phyloP scores from a whole-genome alignment of 2,888 invertebrate genomes.

The Blastobasis adustella region DNA sequence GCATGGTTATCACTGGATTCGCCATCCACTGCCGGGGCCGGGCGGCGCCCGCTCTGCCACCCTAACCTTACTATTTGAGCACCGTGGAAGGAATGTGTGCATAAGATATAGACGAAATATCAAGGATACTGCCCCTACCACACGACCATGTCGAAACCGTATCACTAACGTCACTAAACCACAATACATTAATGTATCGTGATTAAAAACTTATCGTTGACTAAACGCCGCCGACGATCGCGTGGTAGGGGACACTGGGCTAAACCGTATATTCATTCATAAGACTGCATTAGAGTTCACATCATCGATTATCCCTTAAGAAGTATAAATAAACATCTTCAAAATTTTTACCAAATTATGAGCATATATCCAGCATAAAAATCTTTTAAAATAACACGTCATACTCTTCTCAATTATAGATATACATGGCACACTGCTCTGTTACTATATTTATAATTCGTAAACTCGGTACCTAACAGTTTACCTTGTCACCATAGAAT shows the following conservation, averaged over 20 bases:
- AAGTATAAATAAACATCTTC: slow-evolving; percentile 70
- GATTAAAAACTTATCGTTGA: slow-evolving; percentile 4
- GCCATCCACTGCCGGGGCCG: too few species aligned
- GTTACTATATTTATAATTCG: slow-evolving; percentile 52
- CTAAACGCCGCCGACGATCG: slow-evolving; percentile 10
- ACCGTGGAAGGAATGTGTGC: slow-evolving; percentile 82
- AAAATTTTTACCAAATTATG: slow-evolving; percentile 71
- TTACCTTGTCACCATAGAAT: slow-evolving; percentile 73
- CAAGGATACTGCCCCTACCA: slow-evolving; percentile 22
- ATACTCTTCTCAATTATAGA: slow-evolving; percentile 61
- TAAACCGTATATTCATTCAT: slow-evolving; percentile 44
- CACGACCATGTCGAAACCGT: too few species aligned
- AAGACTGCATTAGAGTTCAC: slow-evolving; percentile 46
- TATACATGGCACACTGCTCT: slow-evolving; percentile 71
- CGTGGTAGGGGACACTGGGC: slow-evolving; percentile 18
- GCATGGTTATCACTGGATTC: slow-evolving; percentile 45
- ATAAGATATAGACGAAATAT: slow-evolving; percentile 45
- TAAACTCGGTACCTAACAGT: slow-evolving; percentile 61
- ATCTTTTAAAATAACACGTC: slow-evolving; percentile 63
- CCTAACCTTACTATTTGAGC: slow-evolving; percentile 70
- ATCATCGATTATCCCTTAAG: slow-evolving; percentile 53
- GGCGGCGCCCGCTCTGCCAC: slow-evolving; percentile 21
- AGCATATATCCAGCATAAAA: slow-evolving; percentile 72
- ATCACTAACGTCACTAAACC: too few species aligned
- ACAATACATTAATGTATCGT: neutral